Base-by-base conservation (phyloP, 2,888 invertebrate species). In the Acronicta alni region DNA sequence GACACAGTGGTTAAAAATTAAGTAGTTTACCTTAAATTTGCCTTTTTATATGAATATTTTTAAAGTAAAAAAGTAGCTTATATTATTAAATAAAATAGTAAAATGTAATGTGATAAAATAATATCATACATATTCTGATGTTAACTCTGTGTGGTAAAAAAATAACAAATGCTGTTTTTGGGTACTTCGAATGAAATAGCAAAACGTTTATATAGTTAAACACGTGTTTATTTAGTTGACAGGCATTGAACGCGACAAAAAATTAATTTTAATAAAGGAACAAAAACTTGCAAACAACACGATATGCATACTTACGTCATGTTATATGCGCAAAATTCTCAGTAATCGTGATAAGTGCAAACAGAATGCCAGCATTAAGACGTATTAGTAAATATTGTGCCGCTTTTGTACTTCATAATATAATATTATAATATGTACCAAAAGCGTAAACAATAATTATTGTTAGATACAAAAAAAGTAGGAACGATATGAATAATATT, bases 331-430 rank as follows among this genome's bases (percentile, higher is more conserved):
- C 32, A 32, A 32, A 57, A 42, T 63, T 68, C 9, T 57, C 37
- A 49, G 63, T 67, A 67, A 57, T 68, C 48, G 45, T 64, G 46
- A 41, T 23, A 37, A 49, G 49, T 49, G 53, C 53, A 63, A 46
- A 46, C 35, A 16, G 16, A 15, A 47, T 56, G 46, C 39, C 56
- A 43, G 61, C 47, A 14, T 15, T 51, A 44, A 12, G 30, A 14
- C 41, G 37, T 44, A 15, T 16, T 46, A 15, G 5, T 20, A 17
- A 46, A 54, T 51, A 46, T 17, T 17, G 44, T 30, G 44, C 15
- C 16, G 26, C 8, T n/a, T 43, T 39, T 23, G n/a, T 23, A 38
- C 20, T 14, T 20, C 10, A 47, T 39, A 6, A 7, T 26, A 26
- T 6, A 15, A 37, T n/a, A n/a, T n/a, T n/a, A n/a, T n/a, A n/a